A percentile compares a stretch with the other conserved stretches of the same genome.
Evolutionary conservation across 1,140 invertebrate genomes (phyloP).

Genomic region (Drosophila nigrodunni): DNA sequence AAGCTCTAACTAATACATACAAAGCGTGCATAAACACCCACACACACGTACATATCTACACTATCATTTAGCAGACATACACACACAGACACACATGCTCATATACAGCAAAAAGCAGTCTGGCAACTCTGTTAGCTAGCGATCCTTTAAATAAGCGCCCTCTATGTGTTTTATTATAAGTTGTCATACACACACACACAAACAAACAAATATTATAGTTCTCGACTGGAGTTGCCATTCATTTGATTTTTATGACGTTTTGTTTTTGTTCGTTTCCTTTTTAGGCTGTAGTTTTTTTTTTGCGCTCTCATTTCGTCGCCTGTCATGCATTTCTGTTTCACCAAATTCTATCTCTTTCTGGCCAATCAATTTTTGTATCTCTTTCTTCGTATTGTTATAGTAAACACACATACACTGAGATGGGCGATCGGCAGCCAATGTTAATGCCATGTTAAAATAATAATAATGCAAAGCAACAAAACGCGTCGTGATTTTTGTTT

Average conservation of each 20-base stretch:
- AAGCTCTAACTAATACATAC: slow-evolving; percentile 18
- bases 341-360: background rate
- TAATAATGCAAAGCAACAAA: background rate
- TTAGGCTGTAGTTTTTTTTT: slow-evolving; percentile 2
- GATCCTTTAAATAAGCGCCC: slow-evolving; percentile 4
- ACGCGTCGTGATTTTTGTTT: slow-evolving; percentile 6
- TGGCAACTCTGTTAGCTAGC: slow-evolving; percentile 11
- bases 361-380: background rate
- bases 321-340: background rate
- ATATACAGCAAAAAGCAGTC: slow-evolving; percentile 28
- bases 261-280: background rate
- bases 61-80: background rate
- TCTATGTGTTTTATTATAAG: slow-evolving; percentile 10
- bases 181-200: slow-evolving; percentile 1
- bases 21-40: slow-evolving; percentile 7
- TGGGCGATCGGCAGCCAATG: slow-evolving; percentile 1
- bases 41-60: background rate
- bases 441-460: slow-evolving; percentile 13
- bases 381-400: slow-evolving; percentile 1
- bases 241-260: background rate
- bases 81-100: slow-evolving; percentile 20
- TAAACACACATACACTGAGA: slow-evolving; percentile 5
- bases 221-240: slow-evolving; percentile 9
- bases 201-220: background rate
- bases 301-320: slow-evolving; percentile 4